Conservation (phyloP, 2,888 invertebrate species). For the Trichogramma dendrolimi region DNA sequence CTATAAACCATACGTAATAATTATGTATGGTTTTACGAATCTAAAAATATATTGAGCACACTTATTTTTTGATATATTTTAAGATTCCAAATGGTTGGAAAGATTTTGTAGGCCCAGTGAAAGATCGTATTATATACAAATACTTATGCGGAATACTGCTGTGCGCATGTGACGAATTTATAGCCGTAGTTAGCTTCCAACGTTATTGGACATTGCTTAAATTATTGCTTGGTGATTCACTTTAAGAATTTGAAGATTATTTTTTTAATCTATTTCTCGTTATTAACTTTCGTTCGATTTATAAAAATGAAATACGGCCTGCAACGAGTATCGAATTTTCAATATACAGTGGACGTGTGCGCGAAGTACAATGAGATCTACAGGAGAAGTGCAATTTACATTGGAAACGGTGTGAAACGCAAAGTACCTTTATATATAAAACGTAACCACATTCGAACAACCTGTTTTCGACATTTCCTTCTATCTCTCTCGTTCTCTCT, state of each 20-base stretch:
- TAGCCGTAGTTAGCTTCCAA: conserved; percentile 11
- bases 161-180: conserved; percentile 15
- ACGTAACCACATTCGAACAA: conserved; percentile 17
- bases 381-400: too few relatives aligned
- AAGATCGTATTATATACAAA: too few relatives aligned
- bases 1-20: too few relatives aligned
- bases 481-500: neutral
- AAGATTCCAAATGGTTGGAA: too few relatives aligned
- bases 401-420: too few relatives aligned
- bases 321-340: too few relatives aligned
- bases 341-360: neutral
- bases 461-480: conserved; percentile 22
- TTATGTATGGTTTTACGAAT: too few relatives aligned
- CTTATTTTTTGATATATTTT: too few relatives aligned
- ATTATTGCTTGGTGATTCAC: neutral
- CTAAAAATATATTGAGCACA: too few relatives aligned
- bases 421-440: conserved; percentile 16
- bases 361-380: neutral
- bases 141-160: too few relatives aligned
- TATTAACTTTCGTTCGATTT: neutral
- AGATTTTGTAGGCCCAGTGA: too few relatives aligned
- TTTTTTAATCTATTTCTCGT: conserved; percentile 15
- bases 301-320: neutral
- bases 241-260: neutral
- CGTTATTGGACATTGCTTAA: conserved; percentile 10